Evolutionary conservation across 2,888 invertebrate genomes (phyloP), one percentile per base, ranked within the genome.

Genomic region (Microdon myrmicae): DNA sequence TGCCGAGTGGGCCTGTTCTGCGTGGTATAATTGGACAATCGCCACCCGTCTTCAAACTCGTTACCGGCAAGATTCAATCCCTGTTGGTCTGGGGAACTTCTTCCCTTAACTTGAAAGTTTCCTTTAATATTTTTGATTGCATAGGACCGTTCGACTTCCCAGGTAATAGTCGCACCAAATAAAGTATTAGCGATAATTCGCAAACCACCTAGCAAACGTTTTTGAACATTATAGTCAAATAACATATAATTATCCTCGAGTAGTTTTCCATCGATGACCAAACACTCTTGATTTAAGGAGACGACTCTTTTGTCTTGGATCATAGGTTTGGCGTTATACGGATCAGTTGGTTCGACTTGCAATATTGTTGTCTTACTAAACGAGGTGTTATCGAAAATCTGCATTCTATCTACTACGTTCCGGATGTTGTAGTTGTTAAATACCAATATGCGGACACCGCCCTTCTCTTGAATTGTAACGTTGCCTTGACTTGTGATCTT

Each of bases 1-100:
- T 93, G 92, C 16, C 93, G 83, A 0, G 92, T 92, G n/a, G n/a
- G n/a, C n/a, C n/a, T n/a, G n/a, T 93, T 68, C n/a, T n/a, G n/a
- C 25, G 68, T 69, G 35, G 68, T 69, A 25, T 69, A 69, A 16
- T 69, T 69, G 0, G 69, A 69, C 16, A 71, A 4, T 4, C 71
- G 71, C 2, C 71, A 71, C 35, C 71, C 71, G 12, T 71, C 71
- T 19, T 71, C 71, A 32, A 71, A 23, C 26, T 71, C 71, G 48
- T 71, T 72, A 8, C 71, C 71, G 3, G 71, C 71, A 8, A 72
- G 71, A 34, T 71, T 72, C 56, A 72, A 53, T 68, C 72, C 71
- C 49, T 72, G 72, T 67, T 72, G 72, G 29, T 72, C 72, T 71
- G 72, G 72, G 6, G 72, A 71, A 60, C 72, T 73, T 3, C 72